Evolutionary conservation across 2,113 vertebrate species (phyloP).

Genomic region (Trematomus loennbergii): DNA sequence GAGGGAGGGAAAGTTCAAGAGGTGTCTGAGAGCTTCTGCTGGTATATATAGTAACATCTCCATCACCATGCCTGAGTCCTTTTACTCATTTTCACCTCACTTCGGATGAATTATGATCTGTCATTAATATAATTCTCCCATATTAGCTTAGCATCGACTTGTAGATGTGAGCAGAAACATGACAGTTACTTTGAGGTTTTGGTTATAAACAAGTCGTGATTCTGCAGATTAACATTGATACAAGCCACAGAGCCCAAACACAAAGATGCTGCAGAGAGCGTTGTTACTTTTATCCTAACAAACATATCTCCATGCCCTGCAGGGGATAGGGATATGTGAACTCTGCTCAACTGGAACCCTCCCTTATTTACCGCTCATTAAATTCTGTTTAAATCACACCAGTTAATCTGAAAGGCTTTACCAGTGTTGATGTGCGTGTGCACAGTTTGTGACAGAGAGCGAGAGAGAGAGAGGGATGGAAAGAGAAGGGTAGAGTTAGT

Average conservation of each 20-base stretch:
- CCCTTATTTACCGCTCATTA: conserved; percentile 73
- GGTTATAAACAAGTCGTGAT: conserved; percentile 17
- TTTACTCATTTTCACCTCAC: not conserved
- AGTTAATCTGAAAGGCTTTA: conserved; percentile 72
- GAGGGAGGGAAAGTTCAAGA: conserved; percentile 16
- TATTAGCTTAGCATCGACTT: not conserved
- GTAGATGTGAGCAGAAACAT: conserved; percentile 14
- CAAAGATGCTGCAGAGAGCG: conserved; percentile 15
- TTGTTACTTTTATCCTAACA: conserved; percentile 57
- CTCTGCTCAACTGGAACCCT: conserved; percentile 63
- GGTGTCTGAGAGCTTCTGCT: conserved; percentile 15
- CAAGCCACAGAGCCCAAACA: conserved; percentile 17
- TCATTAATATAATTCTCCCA: not conserved
- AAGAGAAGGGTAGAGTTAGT: conserved; percentile 39
- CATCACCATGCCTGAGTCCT: not conserved
- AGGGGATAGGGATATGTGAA: conserved; percentile 45
- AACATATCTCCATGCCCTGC: conserved; percentile 19
- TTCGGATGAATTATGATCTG: not conserved
- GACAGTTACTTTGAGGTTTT: conserved; percentile 24
- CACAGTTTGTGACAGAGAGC: conserved; percentile 38
- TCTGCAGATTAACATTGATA: conserved; percentile 14
- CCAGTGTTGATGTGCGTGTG: conserved; percentile 48
- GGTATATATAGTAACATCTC: conserved; percentile 6
- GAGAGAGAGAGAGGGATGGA: conserved; percentile 8
- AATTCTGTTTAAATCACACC: conserved; percentile 72